phyloP scores from a whole-genome alignment of 30 jellyfish, hydroid and myxozoan species.

The Clytia hemisphaerica region DNA sequence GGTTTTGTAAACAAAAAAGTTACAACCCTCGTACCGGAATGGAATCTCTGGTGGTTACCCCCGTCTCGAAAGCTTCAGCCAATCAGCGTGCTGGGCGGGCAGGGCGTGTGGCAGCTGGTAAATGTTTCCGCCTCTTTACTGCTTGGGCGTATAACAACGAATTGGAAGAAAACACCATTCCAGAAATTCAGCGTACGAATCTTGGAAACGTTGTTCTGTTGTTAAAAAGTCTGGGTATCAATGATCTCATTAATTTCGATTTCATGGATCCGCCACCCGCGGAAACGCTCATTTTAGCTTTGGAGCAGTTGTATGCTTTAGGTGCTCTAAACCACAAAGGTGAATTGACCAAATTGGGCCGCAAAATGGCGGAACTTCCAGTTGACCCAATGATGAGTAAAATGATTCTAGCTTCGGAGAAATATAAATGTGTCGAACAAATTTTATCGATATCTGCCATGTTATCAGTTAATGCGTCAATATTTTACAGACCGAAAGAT shows the following conservation, averaged over 20 bases:
- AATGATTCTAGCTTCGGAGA: constrained; percentile 95
- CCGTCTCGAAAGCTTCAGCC: constrained; percentile 98
- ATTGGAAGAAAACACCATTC: constrained; percentile 97
- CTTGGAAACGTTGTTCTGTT: constrained; percentile 96
- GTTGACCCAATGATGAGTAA: constrained; percentile 99
- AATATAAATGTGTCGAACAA: constrained; percentile 96
- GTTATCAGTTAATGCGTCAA: constrained; percentile 99
- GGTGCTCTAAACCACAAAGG: constrained; percentile 98
- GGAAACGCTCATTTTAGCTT: constrained; percentile 90
- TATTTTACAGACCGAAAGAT: constrained; percentile 98
- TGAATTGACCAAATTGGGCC: constrained; percentile 93
- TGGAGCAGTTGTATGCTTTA: constrained; percentile 97
- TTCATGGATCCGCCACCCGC: constrained; percentile 99
- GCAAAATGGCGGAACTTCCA: constrained; percentile 99
- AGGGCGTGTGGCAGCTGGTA: constrained; percentile 99
- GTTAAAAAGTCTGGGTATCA: constrained; percentile 91
- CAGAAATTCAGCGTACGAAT: constrained; percentile 97
- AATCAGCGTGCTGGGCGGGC: constrained; percentile 99
- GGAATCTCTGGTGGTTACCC: constrained; percentile 98
- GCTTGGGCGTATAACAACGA: constrained; percentile 99
- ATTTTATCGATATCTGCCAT: constrained; percentile 87
- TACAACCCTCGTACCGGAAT: constrained; percentile 99
- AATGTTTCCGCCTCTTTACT: constrained; percentile 92
- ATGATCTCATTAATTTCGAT: constrained; percentile 93
- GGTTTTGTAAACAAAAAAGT: constrained; percentile 97